Base-by-base conservation (phyloP, 1,140 invertebrate species). In the Proctacanthus coquilletti region DNA sequence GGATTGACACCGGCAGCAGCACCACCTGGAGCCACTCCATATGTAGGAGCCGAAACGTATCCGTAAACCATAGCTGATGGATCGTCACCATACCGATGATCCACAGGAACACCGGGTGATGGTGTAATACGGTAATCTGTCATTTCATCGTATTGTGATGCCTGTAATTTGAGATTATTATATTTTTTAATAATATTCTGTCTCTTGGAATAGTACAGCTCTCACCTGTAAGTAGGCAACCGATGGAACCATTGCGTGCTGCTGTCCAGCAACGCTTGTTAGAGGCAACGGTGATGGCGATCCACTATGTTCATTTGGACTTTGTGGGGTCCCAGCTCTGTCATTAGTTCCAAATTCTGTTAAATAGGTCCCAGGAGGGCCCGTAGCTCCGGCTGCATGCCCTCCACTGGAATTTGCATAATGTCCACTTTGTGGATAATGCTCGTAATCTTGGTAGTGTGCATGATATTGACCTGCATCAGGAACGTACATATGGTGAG, bases 111-210 rank as follows among this genome's bases (percentile, higher is more conserved):
- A 66, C 69, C 71, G 11, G 77, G 73, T 46, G 75, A 74, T 23
- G 75, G 70, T 42, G 78, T 76, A 44, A 79, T 69, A 39, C 75
- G 66, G 60, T 80, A 83, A 52, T 80, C 75, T 44, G 71, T 66
- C 42, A 74, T 64, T 52, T 74, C 74, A 44, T 68, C 66, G 38
- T 66, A 67, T 11, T 65, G 63, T n/a, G 59, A 51, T 8, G 60
- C 49, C 40, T 55, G 52, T 35, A 55, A 45, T 27, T 27, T 27
- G 8, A 27, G n/a, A n/a, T n/a, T 27, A 27, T 8, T 27, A 27
- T 9, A 27, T 27, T 13, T 8, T 9, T 9, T 27, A 27, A 27
- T 27, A 27, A 27, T 13, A 27, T 13, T 13, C 8, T 13, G 13
- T 27, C 23, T 27, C 8, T 13, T 9, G 13, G 8, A 27, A 27